These are phyloP conservation scores for Etheostoma spectabile DNA, from an alignment of 2,113 vertebrate genomes.

Conservation along the genomic window DNA sequence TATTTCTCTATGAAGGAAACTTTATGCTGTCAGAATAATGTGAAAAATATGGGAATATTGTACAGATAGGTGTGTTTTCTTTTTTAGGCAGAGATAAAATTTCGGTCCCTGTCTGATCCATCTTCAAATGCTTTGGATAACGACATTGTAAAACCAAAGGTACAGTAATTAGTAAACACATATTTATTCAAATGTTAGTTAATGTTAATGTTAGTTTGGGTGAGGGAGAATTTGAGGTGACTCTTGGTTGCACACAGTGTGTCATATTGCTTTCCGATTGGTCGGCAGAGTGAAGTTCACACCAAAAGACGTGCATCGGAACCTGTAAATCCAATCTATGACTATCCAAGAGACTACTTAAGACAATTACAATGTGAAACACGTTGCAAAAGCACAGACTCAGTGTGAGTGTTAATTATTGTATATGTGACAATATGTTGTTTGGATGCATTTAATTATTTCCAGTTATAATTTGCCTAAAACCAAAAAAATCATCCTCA, in stretches of 20 bases:
- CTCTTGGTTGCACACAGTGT: not conserved
- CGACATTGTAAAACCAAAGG: slow-evolving; percentile 8
- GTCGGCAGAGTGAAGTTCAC: not conserved
- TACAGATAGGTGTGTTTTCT: not conserved
- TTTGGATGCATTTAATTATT: not conserved
- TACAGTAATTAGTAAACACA: slow-evolving; percentile 1
- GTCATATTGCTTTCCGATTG: slow-evolving; percentile 5
- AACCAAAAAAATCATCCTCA: not conserved
- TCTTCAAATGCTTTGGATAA: not conserved
- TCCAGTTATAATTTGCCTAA: not conserved
- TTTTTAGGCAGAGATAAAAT: slow-evolving; percentile 8
- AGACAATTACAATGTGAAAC: not conserved
- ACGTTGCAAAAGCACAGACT: not conserved
- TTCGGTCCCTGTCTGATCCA: slow-evolving; percentile 61
- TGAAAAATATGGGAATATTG: not conserved
- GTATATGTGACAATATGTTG: not conserved
- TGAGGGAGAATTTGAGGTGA: not conserved
- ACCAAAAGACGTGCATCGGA: slow-evolving; percentile 46
- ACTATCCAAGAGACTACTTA: slow-evolving; percentile 25
- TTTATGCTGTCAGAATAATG: not conserved
- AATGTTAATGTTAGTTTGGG: too few species aligned
- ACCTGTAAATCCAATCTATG: slow-evolving; percentile 53
- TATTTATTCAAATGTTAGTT: not conserved
- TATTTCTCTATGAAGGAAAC: not conserved
- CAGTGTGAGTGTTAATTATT: slow-evolving; percentile 67